phyloP scores from a whole-genome alignment of 2,888 invertebrate genomes.

The Chrysomela aeneicollis region DNA sequence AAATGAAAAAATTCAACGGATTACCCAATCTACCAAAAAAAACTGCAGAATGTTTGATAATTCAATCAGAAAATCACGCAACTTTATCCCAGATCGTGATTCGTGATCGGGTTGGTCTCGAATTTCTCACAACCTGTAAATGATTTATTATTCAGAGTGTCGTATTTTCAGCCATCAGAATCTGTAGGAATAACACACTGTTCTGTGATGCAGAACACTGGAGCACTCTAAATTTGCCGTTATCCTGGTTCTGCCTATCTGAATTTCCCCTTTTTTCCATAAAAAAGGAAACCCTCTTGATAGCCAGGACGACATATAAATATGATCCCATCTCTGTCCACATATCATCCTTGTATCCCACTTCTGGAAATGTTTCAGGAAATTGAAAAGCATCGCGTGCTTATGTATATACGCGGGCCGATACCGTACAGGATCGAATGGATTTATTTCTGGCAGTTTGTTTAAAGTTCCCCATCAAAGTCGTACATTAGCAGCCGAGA shows the following conservation, averaged over 20 bases:
- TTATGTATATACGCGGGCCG: constrained; percentile 23
- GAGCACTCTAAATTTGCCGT: neutral
- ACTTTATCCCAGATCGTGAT: too few relatives aligned
- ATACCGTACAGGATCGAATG: constrained; percentile 37
- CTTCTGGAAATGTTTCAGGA: constrained; percentile 30
- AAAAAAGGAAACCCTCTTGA: neutral
- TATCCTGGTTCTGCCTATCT: neutral
- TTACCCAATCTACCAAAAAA: too few relatives aligned
- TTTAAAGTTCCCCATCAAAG: constrained; percentile 39
- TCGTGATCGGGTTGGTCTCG: too few relatives aligned
- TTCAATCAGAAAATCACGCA: too few relatives aligned
- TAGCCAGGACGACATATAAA: neutral
- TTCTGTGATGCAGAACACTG: neutral
- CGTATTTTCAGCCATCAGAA: too few relatives aligned
- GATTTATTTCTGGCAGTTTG: constrained; percentile 42
- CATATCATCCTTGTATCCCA: constrained; percentile 1
- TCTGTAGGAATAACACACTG: neutral
- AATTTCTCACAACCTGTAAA: neutral
- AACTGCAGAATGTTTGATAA: too few relatives aligned
- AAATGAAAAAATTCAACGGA: too few relatives aligned
- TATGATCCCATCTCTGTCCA: constrained; percentile 2
- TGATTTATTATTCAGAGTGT: too few relatives aligned
- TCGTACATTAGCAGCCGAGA: constrained; percentile 40
- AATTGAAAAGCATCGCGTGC: constrained; percentile 29
- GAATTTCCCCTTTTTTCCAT: neutral